Evolutionary conservation across 2,113 vertebrate genomes (phyloP).

Genomic region (Proterorhinus semilunaris): DNA sequence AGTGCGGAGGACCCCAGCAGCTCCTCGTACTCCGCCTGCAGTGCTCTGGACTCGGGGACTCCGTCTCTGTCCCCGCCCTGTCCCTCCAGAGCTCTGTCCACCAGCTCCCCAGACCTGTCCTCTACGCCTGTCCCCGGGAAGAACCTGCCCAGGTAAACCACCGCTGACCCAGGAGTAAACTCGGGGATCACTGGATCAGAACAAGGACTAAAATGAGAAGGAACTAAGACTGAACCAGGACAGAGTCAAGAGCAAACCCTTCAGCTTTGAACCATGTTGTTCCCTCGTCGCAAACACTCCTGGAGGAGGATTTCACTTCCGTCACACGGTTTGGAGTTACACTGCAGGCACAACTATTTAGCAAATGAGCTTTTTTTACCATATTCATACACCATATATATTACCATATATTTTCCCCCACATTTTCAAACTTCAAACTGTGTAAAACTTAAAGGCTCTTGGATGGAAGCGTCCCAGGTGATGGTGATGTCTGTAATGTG

Average conservation of each 20-base stretch:
- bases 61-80: constrained; percentile 69
- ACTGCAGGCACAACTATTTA: too few relatives aligned
- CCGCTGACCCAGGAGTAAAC: background rate
- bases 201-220: background rate
- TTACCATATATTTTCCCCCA: too few relatives aligned
- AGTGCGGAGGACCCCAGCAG: constrained; percentile 83
- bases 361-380: too few relatives aligned
- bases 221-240: background rate
- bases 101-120: constrained; percentile 42
- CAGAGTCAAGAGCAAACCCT: background rate
- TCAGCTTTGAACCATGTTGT: background rate
- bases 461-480: too few relatives aligned
- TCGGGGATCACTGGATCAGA: background rate
- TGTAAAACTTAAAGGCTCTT: too few relatives aligned
- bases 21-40: constrained; percentile 75
- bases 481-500: too few relatives aligned
- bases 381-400: too few relatives aligned
- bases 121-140: background rate
- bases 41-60: constrained; percentile 68
- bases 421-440: too few relatives aligned
- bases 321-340: too few relatives aligned
- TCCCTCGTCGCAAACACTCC: too few relatives aligned
- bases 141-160: background rate
- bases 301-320: too few relatives aligned
- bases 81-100: constrained; percentile 51